Evolutionary conservation across 2,113 vertebrate genomes (phyloP), one percentile per base, ranked within the genome.

Genomic region (Turdus rufiventris): DNA sequence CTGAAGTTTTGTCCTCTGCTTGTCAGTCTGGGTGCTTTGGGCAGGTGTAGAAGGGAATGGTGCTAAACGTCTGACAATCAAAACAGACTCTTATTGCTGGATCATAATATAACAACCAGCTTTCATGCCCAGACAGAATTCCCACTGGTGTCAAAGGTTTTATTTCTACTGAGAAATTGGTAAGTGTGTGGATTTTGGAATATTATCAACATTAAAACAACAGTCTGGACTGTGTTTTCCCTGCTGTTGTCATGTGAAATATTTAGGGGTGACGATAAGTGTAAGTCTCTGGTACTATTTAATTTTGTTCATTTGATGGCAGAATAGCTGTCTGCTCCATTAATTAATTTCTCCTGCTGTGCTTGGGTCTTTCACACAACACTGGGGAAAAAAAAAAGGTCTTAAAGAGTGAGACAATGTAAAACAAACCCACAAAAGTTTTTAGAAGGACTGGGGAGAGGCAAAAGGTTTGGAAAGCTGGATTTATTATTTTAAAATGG

Each of bases 291-390:
- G 84, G 92, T 94, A 88, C 78, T 83, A 45, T 66, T 93, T 76
- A 23, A 40, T 94, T 97, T 88, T 93, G 85, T 94, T 94, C 93
- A 88, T 95, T 96, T 95, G 94, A 94, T 91, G 78, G 93, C 77
- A 58, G 89, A 83, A 60, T 73, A 51, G 48, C 87, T 96, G 75
- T 90, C 91, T 88, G 82, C 85, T 83, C 63, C 11, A 47, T 92
- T 94, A 94, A 95, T 97, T 96, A 87, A 94, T 83, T 93, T 96
- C 63, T 74, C 91, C 78, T 91, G 95, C 91, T 89, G 87, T 51
- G 92, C 68, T 84, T 33, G 0, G 6, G 60, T 73, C 75, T 94
- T 91, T 94, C 88, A 74, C 67, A n/a, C 34, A 66, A 43, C 79
- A 62, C 75, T 4, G 8, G 72, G 38, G 18, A 1, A 40, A 74